Conservation (phyloP, 2,797 vertebrate genomes). For the Silurus lanzhouensis region DNA sequence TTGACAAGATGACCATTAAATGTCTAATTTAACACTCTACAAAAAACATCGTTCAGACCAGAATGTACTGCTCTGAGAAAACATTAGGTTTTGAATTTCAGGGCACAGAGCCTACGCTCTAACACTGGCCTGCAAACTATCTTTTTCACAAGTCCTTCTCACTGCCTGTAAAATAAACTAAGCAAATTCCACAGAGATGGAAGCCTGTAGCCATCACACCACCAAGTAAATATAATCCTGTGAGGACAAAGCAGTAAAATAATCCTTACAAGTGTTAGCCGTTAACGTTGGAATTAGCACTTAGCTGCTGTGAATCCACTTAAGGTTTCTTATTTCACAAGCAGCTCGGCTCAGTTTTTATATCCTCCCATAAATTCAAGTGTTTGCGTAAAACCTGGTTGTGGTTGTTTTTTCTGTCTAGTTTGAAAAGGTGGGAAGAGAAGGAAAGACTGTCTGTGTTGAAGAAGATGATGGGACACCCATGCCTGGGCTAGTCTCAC, state of each 20-base stretch:
- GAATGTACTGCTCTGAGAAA: neutral
- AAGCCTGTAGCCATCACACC: slow-evolving; percentile 23
- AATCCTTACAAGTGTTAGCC: slow-evolving; percentile 37
- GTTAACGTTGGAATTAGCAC: slow-evolving; percentile 47
- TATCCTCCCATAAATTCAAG: slow-evolving; percentile 40
- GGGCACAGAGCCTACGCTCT: slow-evolving; percentile 30
- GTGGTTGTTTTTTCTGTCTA: slow-evolving; percentile 18
- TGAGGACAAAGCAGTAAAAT: slow-evolving; percentile 42
- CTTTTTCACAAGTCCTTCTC: slow-evolving; percentile 44
- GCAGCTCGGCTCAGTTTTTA: slow-evolving; percentile 30
- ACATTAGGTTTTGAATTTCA: neutral
- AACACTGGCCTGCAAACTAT: slow-evolving; percentile 27
- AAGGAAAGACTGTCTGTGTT: slow-evolving; percentile 30
- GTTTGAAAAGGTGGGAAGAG: slow-evolving; percentile 31
- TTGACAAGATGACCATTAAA: neutral
- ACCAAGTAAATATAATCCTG: slow-evolving; percentile 42
- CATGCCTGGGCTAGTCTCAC: slow-evolving; percentile 38
- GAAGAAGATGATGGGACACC: slow-evolving; percentile 23
- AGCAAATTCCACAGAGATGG: slow-evolving; percentile 41
- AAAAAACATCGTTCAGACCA: neutral
- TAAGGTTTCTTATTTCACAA: slow-evolving; percentile 43
- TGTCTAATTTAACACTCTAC: neutral
- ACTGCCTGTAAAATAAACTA: slow-evolving; percentile 53
- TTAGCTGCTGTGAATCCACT: slow-evolving; percentile 47
- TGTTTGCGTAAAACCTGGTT: slow-evolving; percentile 47